Conservation (phyloP, 2,797 vertebrate species). For the Champsocephalus esox region DNA sequence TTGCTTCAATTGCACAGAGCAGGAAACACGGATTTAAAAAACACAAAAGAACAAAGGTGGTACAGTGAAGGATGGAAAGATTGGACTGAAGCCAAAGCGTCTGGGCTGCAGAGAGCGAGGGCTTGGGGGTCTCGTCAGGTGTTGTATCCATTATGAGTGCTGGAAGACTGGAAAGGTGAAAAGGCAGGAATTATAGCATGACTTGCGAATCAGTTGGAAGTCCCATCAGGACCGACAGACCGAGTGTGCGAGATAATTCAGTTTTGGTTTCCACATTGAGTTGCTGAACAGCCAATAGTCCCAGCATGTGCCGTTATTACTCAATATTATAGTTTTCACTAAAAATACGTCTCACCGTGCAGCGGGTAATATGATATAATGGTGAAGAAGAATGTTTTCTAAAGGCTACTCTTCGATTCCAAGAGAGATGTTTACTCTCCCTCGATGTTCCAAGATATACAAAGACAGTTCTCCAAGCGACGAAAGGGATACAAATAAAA, state of each 20-base stretch:
- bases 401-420: conserved; percentile 23
- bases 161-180: conserved; percentile 49
- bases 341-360: background rate
- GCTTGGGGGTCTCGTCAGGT: conserved; percentile 42
- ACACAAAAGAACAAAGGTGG: conserved; percentile 41
- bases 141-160: conserved; percentile 68
- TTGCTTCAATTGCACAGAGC: conserved; percentile 27
- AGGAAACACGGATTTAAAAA: conserved; percentile 37
- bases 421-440: conserved; percentile 38
- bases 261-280: conserved; percentile 16
- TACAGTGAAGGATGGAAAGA: conserved; percentile 41
- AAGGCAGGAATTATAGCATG: conserved; percentile 63
- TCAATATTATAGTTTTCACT: conserved; percentile 9
- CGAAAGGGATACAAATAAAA: conserved; percentile 7
- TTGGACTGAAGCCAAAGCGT: conserved; percentile 39
- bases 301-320: background rate
- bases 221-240: conserved; percentile 52
- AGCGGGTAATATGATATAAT: background rate
- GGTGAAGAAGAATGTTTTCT: conserved; percentile 17
- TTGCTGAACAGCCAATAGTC: background rate
- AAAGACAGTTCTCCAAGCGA: background rate
- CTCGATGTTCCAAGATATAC: conserved; percentile 6
- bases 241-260: conserved; percentile 15
- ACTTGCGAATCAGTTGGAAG: conserved; percentile 60
- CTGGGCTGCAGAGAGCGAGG: conserved; percentile 31